Conservation (phyloP, 2,888 invertebrate genomes). For the Andrena camellia region DNA sequence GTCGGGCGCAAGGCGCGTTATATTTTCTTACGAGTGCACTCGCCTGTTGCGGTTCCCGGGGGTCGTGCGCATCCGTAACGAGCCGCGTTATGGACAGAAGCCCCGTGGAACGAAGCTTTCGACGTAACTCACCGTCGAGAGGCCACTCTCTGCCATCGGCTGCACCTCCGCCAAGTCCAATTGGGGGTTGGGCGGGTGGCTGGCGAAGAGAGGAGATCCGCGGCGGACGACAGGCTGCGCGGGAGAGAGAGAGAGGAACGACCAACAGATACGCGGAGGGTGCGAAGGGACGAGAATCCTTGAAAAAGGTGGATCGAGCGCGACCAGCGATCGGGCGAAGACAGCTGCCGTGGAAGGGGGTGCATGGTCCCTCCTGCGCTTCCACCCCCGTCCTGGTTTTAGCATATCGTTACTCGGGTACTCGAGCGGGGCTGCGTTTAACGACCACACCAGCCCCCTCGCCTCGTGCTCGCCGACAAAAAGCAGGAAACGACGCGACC, state of each 20-base stretch:
- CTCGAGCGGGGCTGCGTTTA: slow-evolving; percentile 83
- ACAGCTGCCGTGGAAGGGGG: background rate
- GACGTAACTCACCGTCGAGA: slow-evolving; percentile 76
- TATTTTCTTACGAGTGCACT: slow-evolving; percentile 68
- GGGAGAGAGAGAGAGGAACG: slow-evolving; percentile 29
- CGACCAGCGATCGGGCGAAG: slow-evolving; percentile 32
- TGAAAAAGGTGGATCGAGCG: slow-evolving; percentile 40
- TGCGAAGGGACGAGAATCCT: slow-evolving; percentile 9
- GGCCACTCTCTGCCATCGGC: slow-evolving; percentile 73
- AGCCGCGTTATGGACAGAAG: slow-evolving; percentile 58
- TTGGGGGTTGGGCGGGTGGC: slow-evolving; percentile 22
- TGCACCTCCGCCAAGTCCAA: slow-evolving; percentile 43
- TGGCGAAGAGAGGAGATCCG: slow-evolving; percentile 11
- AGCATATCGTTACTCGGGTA: slow-evolving; percentile 83
- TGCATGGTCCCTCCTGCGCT: slow-evolving; percentile 8
- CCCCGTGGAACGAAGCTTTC: slow-evolving; percentile 68
- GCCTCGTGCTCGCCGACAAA: slow-evolving; percentile 59
- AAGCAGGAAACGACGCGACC: slow-evolving; percentile 59
- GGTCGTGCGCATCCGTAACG: slow-evolving; percentile 59
- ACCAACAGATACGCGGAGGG: background rate
- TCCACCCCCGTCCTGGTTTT: slow-evolving; percentile 71
- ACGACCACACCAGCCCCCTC: slow-evolving; percentile 75
- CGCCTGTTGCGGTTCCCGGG: slow-evolving; percentile 58
- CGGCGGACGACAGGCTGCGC: background rate
- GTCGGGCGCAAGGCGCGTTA: slow-evolving; percentile 53